These are phyloP conservation scores for Aphodius sticticus DNA, from an alignment of 2,888 invertebrate genomes.

Conservation along the genomic window DNA sequence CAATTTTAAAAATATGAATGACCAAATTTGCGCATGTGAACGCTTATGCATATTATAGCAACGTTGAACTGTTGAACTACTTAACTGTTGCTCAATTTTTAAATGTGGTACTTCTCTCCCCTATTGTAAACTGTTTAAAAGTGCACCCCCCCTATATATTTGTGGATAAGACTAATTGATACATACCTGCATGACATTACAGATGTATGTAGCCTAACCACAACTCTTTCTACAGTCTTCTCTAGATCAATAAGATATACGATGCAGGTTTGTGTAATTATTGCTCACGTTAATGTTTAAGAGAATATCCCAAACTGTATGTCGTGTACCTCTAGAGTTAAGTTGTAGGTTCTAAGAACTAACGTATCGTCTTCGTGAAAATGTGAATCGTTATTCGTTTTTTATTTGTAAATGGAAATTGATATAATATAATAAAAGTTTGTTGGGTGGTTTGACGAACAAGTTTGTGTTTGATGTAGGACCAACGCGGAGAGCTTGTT, in stretches of 20 bases:
- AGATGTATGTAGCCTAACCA: no score
- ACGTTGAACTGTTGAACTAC: not conserved
- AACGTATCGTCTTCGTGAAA: not conserved
- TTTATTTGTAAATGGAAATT: not conserved
- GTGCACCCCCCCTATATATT: not conserved
- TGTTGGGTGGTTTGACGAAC: not conserved
- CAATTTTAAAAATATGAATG: not conserved
- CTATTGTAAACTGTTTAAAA: not conserved
- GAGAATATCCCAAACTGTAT: not conserved
- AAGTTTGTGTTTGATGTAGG: not conserved
- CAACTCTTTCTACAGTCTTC: not conserved
- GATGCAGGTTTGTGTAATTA: not conserved
- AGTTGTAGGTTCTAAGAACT: not conserved
- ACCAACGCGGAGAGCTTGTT: not conserved
- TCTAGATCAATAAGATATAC: not conserved
- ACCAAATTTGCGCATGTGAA: not conserved
- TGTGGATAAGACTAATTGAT: not conserved
- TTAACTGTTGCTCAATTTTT: not conserved
- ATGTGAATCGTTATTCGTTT: not conserved
- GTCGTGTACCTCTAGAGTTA: not conserved
- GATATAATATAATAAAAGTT: not conserved
- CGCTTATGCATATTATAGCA: not conserved
- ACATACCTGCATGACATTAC: not conserved
- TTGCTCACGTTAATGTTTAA: conserved; percentile 4
- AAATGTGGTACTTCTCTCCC: not conserved